Evolutionary conservation across 1,140 invertebrate genomes (phyloP), one percentile per base, ranked within the genome.

Genomic region (Atta texana): DNA sequence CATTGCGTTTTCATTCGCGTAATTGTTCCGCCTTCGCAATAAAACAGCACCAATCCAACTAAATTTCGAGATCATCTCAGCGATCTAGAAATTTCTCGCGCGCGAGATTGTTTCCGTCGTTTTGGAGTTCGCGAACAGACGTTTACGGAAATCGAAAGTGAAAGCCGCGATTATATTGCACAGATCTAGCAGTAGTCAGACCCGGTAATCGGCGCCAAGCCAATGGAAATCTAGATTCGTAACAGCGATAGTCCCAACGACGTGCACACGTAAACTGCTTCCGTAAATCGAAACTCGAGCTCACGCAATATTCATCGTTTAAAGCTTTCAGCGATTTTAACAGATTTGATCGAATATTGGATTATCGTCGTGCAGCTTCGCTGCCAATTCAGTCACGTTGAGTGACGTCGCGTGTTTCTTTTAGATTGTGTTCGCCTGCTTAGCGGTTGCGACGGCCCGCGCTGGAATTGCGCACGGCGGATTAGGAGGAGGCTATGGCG

Each of bases 341-440:
- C 14, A 4, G 12, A 24, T 18, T 74, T 5, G 31, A 6, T 75
- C n/a, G n/a, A 61, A n/a, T 28, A 28, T 6, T 8, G 2, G 14
- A 18, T 39, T n/a, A 34, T 34, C 28, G 28, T 31, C 28, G 2
- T 31, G 28, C 28, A 28, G 5, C 3, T 69, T 69, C 21, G 12
- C 34, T 31, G n/a, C 21, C 7, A n/a, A 51, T 3, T 51, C 24
- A 24, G 1, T 44, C 39, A 28, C 59, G 14, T 28, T 5, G 66
- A 44, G 8, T 53, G 18, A 82, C 12, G 16, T 44, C 7, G 31
- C 51, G 53, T 18, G 3, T 16, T 10, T 77, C 10, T 90, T 89
- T 16, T 86, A 95, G 95, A 93, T 95, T 91, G 95, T 95, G 88
- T 95, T 95, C 94, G 94, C 94, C 90, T 95, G 95, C 91, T 92